These are phyloP conservation scores for Lepidocyrtoides sp. DNA, from an alignment of 2,888 invertebrate species.

Conservation along the genomic window DNA sequence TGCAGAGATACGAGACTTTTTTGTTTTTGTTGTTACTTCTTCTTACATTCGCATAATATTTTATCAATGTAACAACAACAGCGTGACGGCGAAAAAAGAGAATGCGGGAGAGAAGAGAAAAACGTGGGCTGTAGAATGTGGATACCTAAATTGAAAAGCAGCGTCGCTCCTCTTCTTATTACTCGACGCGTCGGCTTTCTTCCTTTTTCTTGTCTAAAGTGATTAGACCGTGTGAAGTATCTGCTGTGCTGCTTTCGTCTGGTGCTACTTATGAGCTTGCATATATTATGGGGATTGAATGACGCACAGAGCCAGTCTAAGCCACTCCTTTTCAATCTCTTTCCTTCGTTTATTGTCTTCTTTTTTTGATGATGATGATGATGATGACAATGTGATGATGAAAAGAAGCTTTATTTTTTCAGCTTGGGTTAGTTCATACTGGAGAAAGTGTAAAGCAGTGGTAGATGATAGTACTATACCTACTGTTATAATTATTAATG, in stretches of 20 bases:
- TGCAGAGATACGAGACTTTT: neutral
- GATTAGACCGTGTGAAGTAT: slow-evolving; percentile 49
- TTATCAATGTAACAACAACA: neutral
- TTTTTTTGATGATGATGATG: neutral
- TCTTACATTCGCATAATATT: slow-evolving; percentile 21
- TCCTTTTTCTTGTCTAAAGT: slow-evolving; percentile 20
- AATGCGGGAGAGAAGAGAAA: neutral
- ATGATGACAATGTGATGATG: slow-evolving; percentile 3
- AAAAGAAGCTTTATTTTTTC: slow-evolving; percentile 52
- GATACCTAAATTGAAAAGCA: too few relatives aligned
- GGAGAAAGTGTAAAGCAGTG: neutral
- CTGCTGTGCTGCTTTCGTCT: slow-evolving; percentile 5
- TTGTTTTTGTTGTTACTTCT: slow-evolving; percentile 8
- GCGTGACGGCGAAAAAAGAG: neutral
- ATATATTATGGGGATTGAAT: slow-evolving; percentile 62
- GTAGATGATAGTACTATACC: neutral
- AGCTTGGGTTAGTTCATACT: slow-evolving; percentile 22
- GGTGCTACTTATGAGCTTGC: slow-evolving; percentile 17
- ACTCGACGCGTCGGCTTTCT: slow-evolving; percentile 1
- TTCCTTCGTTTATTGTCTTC: neutral
- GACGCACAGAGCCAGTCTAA: slow-evolving; percentile 26
- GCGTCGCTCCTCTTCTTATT: neutral
- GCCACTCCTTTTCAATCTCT: slow-evolving; percentile 44
- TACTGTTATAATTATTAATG: too few relatives aligned
- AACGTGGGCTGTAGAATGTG: too few relatives aligned